These are phyloP conservation scores for Chitala chitala DNA, from an alignment of 2,113 vertebrate genomes.

Conservation along the genomic window DNA sequence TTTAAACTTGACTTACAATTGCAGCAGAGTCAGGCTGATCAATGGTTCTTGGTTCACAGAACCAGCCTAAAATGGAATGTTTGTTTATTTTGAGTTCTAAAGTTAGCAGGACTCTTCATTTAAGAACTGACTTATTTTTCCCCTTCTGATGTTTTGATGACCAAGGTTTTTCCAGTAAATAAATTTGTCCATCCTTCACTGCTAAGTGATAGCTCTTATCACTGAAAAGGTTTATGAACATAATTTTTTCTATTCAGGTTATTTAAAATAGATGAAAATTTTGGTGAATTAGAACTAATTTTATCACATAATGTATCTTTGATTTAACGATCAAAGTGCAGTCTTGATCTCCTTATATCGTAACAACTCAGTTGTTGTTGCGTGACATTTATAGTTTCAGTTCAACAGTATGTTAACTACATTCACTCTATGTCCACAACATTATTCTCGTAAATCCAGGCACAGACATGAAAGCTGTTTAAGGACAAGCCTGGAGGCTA, in stretches of 20 bases:
- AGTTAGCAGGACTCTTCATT: not conserved
- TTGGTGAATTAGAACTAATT: too few species aligned
- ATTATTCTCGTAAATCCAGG: constrained; percentile 30
- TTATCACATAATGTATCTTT: too few species aligned
- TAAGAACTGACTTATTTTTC: not conserved
- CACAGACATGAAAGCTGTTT: constrained; percentile 33
- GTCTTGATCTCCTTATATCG: not conserved
- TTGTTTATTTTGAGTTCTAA: constrained; percentile 3
- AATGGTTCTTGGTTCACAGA: not conserved
- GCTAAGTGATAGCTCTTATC: too few species aligned
- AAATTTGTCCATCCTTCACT: too few species aligned
- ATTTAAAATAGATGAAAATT: too few species aligned
- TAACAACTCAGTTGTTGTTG: not conserved
- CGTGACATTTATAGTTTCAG: not conserved
- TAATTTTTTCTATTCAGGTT: too few species aligned
- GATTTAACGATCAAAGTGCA: too few species aligned
- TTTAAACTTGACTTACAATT: constrained; percentile 14
- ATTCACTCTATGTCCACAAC: constrained; percentile 29
- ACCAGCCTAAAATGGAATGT: not conserved
- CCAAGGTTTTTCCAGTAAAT: not conserved
- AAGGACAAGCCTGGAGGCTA: constrained; percentile 40
- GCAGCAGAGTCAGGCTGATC: not conserved
- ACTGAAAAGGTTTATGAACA: too few species aligned
- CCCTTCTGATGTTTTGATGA: not conserved
- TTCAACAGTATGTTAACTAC: constrained; percentile 17